Base-by-base conservation (phyloP, 2,113 vertebrate genomes). In the Capreolus pygargus region DNA sequence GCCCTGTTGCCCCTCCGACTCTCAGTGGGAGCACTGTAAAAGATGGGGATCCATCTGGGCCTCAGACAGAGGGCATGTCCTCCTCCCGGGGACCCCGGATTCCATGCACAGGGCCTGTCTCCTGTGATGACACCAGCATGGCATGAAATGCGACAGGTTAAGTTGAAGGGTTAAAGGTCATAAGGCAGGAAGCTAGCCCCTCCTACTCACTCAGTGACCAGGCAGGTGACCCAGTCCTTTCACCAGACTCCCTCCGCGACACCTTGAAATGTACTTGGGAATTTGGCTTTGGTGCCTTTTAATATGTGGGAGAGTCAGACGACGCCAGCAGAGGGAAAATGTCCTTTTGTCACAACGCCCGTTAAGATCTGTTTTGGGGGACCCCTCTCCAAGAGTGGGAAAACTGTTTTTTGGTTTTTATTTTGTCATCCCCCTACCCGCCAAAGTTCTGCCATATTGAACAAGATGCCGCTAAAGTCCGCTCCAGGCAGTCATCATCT, bases 301-400 rank as follows among this genome's bases (percentile, higher is more conserved):
- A 47, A 33, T 7, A 43, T 4, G 0, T 0, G 36, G 23, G 86
- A 15, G 4, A 6, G 9, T 3, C 3, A 5, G 15, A 23, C 0
- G 0, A 15, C 1, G 39, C 6, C 11, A 2, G 3, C 0, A 8
- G 7, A 30, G 43, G 54, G 60, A 12, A 16, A 21, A 14, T 2
- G 0, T 0, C 6, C 11, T 19, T 23, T 13, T 6, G 7, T 27
- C 2, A 1, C 50, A 12, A 7, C 0, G 0, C 0, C 3, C 2
- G 1, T 16, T 9, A 6, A 8, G 45, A 1, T 30, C 5, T 2
- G 23, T 16, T 0, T 5, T 6, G 8, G 2, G 1, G 3, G 8
- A 1, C 16, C 3, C 15, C 70, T 33, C 79, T 57, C 1, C 1
- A 1, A 6, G 28, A 2, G 8, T 13, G 17, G 43, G 15, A 60